These are phyloP conservation scores for Cepaea nemoralis DNA, from an alignment of 1,140 invertebrate genomes.

Conservation along the genomic window DNA sequence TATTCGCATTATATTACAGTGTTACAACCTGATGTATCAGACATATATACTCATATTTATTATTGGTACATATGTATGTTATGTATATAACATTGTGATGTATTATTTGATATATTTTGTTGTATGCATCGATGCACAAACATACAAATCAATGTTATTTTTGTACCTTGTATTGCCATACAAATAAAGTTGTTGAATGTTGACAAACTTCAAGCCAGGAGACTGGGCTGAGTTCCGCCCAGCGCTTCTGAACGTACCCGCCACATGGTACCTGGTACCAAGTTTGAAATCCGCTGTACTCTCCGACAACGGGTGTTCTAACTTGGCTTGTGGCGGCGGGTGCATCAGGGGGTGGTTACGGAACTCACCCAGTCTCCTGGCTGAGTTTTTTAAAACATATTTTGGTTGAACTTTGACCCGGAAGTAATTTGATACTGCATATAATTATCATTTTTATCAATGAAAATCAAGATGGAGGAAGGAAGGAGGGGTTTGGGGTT, in stretches of 20 bases:
- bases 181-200: background rate
- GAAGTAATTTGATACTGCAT: conserved; percentile 38
- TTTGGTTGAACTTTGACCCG: conserved; percentile 52
- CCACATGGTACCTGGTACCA: background rate
- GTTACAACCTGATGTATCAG: no score
- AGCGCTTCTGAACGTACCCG: background rate
- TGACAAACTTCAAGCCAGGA: background rate
- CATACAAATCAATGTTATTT: no score
- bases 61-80: no score
- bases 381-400: conserved; percentile 48
- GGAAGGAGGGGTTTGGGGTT: background rate
- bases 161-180: conserved; percentile 1
- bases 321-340: conserved; percentile 30
- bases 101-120: no score
- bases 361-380: conserved; percentile 43
- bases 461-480: background rate
- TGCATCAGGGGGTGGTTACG: background rate
- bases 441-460: conserved; percentile 27
- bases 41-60: no score
- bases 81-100: no score
- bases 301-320: background rate
- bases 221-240: background rate
- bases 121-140: no score
- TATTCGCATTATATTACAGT: no score
- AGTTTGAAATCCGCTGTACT: background rate